Evolutionary conservation across 2,888 invertebrate species (phyloP), one percentile per base, ranked within the genome.

Genomic region (Polyommatus iphigenia): DNA sequence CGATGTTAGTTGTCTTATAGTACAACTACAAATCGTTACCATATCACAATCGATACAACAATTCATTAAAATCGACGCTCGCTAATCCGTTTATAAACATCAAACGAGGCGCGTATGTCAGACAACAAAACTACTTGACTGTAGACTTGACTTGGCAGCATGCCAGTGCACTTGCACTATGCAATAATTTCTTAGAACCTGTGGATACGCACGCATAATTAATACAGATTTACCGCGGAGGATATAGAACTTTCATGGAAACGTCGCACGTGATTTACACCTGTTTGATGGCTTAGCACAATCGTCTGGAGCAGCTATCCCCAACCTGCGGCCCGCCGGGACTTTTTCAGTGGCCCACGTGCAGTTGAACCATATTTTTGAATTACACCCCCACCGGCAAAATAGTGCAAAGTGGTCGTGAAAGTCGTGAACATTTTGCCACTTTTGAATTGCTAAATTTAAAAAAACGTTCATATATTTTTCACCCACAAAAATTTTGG

Each of bases 131-230:
- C 76, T 20, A 62, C 50, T 10, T 5, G 18, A 54, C 67, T 79
- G 80, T 78, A 78, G 3, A 50, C 15, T 24, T 18, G 80, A 72
- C 62, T 62, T 73, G 77, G 50, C 71, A 32, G n/a, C 2, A 29
- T 29, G 46, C 76, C 71, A 77, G 29, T 78, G 78, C 80, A 72
- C 67, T 29, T 78, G 77, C 78, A 78, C 67, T 59, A 62, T 77
- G 72, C 76, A 59, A 36, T 50, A 78, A 41, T 78, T 81, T 81
- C 81, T 78, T 78, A 81, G 81, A 81, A 81, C 72, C 59, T 15
- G 18, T 41, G 41, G 72, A 72, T 41, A 71, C 32, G n/a, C n/a
- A n/a, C 67, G 67, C 29, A 67, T 72, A 72, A 72, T 72, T 72
- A 72, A 72, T 72, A 72, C 36, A 72, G 20, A 72, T 72, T 72